Evolutionary conservation across 2,888 invertebrate genomes (phyloP), one percentile per base, ranked within the genome.

Genomic region (Molanna angustata): DNA sequence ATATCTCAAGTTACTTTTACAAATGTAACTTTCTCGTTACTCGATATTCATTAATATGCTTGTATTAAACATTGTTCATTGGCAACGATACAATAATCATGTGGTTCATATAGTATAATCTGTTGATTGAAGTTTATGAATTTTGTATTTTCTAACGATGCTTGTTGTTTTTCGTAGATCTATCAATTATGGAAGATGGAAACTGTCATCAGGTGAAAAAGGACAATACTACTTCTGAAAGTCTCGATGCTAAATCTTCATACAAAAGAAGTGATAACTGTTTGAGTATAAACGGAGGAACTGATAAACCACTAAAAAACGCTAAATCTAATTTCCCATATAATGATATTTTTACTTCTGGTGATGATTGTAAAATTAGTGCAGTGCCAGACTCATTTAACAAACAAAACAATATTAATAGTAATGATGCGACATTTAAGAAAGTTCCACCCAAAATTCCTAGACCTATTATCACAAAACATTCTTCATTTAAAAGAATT

Each of bases 131-230:
- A 9, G 9, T 9, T 7, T 27, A 7, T 27, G 27, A 27, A 7
- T 27, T 7, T 9, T 7, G 9, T 9, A 9, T 27, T 27, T 27
- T 27, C 7, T n/a, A n/a, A n/a, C n/a, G n/a, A n/a, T n/a, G n/a
- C n/a, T n/a, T n/a, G n/a, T n/a, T n/a, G n/a, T 37, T 13, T 37
- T 7, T 37, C 18, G 16, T 37, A 37, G 37, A 37, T 14, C 7
- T 37, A n/a, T 74, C 76, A 76, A 75, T 71, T 76, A 77, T 77
- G 77, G 77, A 77, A 72, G 76, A 76, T 76, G 74, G 76, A 74
- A 76, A 74, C 70, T 65, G 67, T 66, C 65, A 43, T 16, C 50
- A 48, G 42, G 35, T 49, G 18, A 44, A 52, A 41, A 52, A 31
- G 41, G 57, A 52, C 22, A 48, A 44, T 16, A 20, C 43, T 27